Base-by-base conservation (phyloP, 2,797 vertebrate species). In the Semaprochilodus insignis region DNA sequence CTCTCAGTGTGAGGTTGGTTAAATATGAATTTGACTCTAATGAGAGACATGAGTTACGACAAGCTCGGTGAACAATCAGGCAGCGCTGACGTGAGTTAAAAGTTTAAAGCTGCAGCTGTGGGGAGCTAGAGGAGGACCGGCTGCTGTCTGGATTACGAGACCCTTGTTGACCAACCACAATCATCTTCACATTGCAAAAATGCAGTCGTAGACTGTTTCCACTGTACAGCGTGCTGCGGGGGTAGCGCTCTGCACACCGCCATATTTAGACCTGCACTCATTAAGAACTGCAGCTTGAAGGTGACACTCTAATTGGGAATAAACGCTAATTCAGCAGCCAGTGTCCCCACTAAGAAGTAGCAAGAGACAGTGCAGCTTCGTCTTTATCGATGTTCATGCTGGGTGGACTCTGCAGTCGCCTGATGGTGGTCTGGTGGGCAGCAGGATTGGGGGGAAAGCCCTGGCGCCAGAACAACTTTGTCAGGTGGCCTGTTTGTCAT, bases 261-360 rank as follows among this genome's bases (percentile, higher is more conserved):
- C 17, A 19, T 73, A 19, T 52, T 82, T 82, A 60, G 80, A 59
- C 59, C n/a, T 65, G 60, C 60, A 44, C 54, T 78, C 79, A 81
- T 85, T 73, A 77, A 81, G 66, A 77, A n/a, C 23, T 54, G 55
- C 27, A 6, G 73, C 74, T 65, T 74, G 60, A 84, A 85, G 84
- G 83, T 86, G 83, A 86, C 72, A 23, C 67, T 52, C 27, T 77
- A 76, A 80, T 85, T 80, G 72, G 59, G 78, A 83, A 81, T 83
- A 74, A 51, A 72, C 62, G 70, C 83, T 85, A 55, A 80, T 81
- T 89, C 80, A 85, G 77, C 82, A 77, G 74, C 27, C 54, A 63
- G 59, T 16, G 11, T 69, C 71, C 23, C 59, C 31, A 1, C 25
- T 73, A 31, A 65, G 62, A 57, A 65, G 21, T 55, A 70, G 66